Evolutionary conservation across 2,797 vertebrate species (phyloP).

Genomic region (Spinus olivaceus): DNA sequence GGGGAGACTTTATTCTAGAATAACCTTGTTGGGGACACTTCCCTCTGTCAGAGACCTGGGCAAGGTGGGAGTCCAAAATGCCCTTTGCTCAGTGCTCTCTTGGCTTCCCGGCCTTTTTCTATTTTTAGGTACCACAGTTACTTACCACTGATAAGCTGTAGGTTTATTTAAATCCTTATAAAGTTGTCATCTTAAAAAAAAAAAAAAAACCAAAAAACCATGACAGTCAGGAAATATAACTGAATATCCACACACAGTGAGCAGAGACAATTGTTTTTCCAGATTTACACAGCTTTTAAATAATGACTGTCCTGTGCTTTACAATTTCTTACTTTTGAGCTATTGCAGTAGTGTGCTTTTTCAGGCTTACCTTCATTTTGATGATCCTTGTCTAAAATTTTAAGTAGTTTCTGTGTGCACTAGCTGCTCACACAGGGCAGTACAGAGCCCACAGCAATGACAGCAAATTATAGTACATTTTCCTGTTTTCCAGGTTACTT

Average conservation of each 20-base stretch:
- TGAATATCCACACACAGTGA: background rate
- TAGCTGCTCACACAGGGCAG: background rate
- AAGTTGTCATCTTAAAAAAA: background rate
- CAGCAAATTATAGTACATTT: background rate
- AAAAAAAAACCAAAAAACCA: background rate
- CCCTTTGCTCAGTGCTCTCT: background rate
- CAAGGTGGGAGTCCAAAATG: background rate
- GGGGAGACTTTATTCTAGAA: constrained; percentile 49
- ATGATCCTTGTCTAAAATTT: constrained; percentile 30
- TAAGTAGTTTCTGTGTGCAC: background rate
- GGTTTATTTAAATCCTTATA: background rate
- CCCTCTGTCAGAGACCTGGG: background rate
- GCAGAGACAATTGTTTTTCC: background rate
- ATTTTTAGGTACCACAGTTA: background rate
- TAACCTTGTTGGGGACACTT: constrained; percentile 33
- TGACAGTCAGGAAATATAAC: background rate
- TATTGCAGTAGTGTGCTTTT: background rate
- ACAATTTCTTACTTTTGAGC: background rate
- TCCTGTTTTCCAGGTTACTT: background rate
- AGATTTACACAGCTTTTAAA: background rate
- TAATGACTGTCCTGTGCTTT: background rate
- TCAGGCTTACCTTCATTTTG: constrained; percentile 24
- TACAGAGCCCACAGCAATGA: background rate
- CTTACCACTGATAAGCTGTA: background rate
- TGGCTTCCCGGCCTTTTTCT: background rate